phyloP scores from a whole-genome alignment of 2,113 vertebrate genomes.

The Varanus komodoensis region DNA sequence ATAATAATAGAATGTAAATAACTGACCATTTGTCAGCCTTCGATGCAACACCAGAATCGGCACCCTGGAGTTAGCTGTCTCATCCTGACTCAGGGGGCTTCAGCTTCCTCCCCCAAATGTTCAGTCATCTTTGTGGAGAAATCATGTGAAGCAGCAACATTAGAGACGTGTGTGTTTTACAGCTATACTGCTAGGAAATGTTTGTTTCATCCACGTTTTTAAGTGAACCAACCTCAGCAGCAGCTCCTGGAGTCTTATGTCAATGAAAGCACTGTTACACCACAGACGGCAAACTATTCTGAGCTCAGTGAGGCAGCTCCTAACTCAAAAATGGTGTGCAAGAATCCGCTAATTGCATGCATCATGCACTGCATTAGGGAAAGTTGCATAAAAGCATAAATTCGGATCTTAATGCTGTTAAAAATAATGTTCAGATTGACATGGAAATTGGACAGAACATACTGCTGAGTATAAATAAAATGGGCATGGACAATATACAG shows the following conservation, averaged over 20 bases:
- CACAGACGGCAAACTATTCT: background rate
- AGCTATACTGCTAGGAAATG: background rate
- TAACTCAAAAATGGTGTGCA: background rate
- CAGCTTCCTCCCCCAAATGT: background rate
- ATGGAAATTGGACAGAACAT: background rate
- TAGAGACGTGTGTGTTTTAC: background rate
- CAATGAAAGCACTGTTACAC: background rate
- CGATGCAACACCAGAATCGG: background rate
- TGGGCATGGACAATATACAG: background rate
- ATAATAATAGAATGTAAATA: background rate
- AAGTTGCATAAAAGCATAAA: background rate
- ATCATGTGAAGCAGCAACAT: background rate
- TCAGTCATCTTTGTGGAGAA: slow-evolving; percentile 23
- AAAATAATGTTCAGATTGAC: background rate
- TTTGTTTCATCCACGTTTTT: background rate
- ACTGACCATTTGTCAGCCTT: background rate
- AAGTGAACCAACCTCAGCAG: background rate
- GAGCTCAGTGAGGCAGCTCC: background rate
- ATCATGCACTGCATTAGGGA: background rate
- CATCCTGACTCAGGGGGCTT: background rate
- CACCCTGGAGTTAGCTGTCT: background rate
- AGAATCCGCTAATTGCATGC: too few species aligned
- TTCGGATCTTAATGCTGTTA: background rate
- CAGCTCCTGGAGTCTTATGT: background rate
- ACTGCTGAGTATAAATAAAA: background rate